phyloP scores from a whole-genome alignment of 2,797 vertebrate species.

The Rhinella marina region DNA sequence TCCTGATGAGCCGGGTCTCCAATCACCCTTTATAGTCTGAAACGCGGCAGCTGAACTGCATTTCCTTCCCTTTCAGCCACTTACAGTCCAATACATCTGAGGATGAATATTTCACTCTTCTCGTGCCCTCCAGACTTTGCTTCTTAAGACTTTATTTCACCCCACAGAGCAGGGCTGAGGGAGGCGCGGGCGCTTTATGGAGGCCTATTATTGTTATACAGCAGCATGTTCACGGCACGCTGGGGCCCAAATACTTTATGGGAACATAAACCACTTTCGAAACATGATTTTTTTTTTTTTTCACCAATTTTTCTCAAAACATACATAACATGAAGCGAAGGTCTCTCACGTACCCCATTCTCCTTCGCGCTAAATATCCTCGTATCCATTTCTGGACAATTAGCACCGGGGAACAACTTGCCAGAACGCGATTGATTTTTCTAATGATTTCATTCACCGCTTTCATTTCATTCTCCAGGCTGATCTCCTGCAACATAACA shows the following conservation, averaged over 20 bases:
- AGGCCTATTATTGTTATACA: conserved; percentile 44
- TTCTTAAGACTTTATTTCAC: conserved; percentile 53
- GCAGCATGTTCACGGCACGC: conserved; percentile 42
- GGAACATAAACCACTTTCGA: conserved; percentile 47
- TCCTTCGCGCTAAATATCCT: conserved; percentile 74
- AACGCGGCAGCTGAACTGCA: background rate
- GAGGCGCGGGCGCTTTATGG: conserved; percentile 40
- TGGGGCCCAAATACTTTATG: conserved; percentile 40
- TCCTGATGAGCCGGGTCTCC: background rate
- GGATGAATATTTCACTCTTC: conserved; percentile 12
- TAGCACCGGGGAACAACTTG: conserved; percentile 74
- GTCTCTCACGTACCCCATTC: conserved; percentile 68
- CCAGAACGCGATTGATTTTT: conserved; percentile 74
- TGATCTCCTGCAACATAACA: conserved; percentile 60
- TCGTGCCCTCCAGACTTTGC: conserved; percentile 38
- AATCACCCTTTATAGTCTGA: background rate
- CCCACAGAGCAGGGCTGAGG: conserved; percentile 40
- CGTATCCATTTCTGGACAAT: conserved; percentile 78
- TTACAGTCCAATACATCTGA: background rate
- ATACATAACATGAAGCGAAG: conserved; percentile 40
- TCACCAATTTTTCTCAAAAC: conserved; percentile 25
- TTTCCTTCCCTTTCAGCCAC: background rate
- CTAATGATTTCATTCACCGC: conserved; percentile 68
- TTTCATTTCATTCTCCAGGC: conserved; percentile 70
- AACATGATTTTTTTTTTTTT: conserved; percentile 40